Conservation (phyloP, 2,113 vertebrate species). For the Procavia capensis region DNA sequence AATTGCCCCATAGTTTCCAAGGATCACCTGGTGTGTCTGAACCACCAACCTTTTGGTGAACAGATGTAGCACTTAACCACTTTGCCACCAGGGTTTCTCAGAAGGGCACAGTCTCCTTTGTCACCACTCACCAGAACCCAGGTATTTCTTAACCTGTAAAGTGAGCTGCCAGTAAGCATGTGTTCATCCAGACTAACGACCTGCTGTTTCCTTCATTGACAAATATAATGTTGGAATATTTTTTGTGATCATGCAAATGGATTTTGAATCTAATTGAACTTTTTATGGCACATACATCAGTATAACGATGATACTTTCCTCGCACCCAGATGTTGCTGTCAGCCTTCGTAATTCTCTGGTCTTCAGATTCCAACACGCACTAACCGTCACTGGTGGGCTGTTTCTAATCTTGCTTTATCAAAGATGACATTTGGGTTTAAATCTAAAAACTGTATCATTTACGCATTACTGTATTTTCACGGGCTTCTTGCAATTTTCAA, state of each 20-base stretch:
- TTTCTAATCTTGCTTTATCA: neutral
- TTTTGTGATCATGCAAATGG: conserved; percentile 54
- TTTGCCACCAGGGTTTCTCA: too few species aligned
- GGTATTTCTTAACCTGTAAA: too few species aligned
- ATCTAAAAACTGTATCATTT: neutral
- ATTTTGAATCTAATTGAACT: conserved; percentile 71
- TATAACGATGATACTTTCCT: neutral
- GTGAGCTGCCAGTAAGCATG: neutral
- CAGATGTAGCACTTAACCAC: too few species aligned
- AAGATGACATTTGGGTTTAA: neutral
- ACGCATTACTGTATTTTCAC: neutral
- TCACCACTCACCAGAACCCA: fast-evolving
- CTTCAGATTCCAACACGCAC: neutral
- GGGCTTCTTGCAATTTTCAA: neutral
- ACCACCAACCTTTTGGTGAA: too few species aligned
- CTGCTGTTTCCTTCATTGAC: neutral
- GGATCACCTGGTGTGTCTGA: too few species aligned
- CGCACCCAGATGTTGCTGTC: neutral
- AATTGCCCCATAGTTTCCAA: too few species aligned
- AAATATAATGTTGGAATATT: neutral
- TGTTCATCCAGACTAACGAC: fast-evolving
- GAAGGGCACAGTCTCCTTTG: neutral
- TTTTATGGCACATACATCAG: conserved; percentile 69
- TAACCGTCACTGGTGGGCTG: neutral
- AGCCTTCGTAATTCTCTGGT: neutral